Base-by-base conservation (phyloP, 2,888 invertebrate species). In the Shargacucullia verbasci region DNA sequence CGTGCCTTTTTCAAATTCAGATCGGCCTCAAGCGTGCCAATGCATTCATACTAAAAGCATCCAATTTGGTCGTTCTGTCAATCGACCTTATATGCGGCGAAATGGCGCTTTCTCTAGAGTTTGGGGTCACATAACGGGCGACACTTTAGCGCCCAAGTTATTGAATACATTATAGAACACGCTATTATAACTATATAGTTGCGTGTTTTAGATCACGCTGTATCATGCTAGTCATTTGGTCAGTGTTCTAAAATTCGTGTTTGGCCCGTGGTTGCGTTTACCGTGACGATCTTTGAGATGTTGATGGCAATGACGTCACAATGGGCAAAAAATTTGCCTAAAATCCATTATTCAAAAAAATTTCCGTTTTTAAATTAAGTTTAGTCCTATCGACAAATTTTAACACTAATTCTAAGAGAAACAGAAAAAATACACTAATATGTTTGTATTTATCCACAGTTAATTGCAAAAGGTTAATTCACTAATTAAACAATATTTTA, bases 51-150 rank as follows among this genome's bases (percentile, higher is more conserved):
- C 9, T n/a, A n/a, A 39, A 34, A 15, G 34, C 15, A 25, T 39
- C 44, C 61, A 50, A 63, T 71, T 62, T 56, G 60, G 40, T 33
- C 29, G 37, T 41, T 45, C 48, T 14, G 41, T 55, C 71, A 57
- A 53, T 59, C 49, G 60, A 61, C 75, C 66, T 65, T 78, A 79
- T 71, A 76, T 63, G 81, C 71, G 73, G 79, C 78, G 76, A 81
- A 83, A 83, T 76, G 74, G 63, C 60, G 79, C 85, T 85, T 85
- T 85, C 86, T 83, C 79, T 60, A 63, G 20, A 57, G 70, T 88
- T 88, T 82, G 64, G 76, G 86, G 87, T 87, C 88, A 76, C 50
- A 60, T 88, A 88, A 86, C 83, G 85, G 84, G 44, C 63, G 70
- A 70, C 61, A 69, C 48, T 76, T 66, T 59, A 70, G 37, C 55